A percentile compares a stretch with the other conserved stretches of the same genome.
Conservation (phyloP, 2,888 invertebrate genomes). For the Hypsopygia costalis region DNA sequence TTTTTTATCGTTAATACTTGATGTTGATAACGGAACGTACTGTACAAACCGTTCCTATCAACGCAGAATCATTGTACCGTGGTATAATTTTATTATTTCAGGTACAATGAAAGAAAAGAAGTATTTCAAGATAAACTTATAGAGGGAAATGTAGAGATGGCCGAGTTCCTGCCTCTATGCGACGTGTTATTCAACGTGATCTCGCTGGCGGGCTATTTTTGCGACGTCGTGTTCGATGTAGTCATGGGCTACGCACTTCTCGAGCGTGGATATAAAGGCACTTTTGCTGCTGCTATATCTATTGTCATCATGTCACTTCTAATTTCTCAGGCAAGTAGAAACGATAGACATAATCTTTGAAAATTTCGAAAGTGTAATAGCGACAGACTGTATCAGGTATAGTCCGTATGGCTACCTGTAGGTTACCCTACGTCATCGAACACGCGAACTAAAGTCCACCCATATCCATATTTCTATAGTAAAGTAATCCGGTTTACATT, state of each 20-base stretch:
- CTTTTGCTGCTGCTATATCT: constrained; percentile 85
- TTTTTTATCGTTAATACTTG: too few relatives aligned
- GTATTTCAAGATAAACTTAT: constrained; percentile 15
- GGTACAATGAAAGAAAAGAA: constrained; percentile 10
- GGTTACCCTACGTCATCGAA: too few relatives aligned
- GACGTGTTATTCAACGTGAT: constrained; percentile 95
- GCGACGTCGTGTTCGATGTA: constrained; percentile 94
- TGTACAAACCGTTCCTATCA: not conserved
- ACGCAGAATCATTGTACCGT: not conserved
- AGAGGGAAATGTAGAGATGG: constrained; percentile 73
- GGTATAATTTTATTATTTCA: not conserved
- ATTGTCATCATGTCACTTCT: constrained; percentile 87
- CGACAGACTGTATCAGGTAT: too few relatives aligned
- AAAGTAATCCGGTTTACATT: too few relatives aligned
- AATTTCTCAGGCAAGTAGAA: constrained; percentile 83
- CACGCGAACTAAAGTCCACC: too few relatives aligned
- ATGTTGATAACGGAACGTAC: too few relatives aligned
- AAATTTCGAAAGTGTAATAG: too few relatives aligned
- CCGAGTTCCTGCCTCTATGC: constrained; percentile 94
- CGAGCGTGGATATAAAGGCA: constrained; percentile 82
- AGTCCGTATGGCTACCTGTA: too few relatives aligned
- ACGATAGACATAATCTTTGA: too few relatives aligned
- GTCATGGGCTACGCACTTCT: constrained; percentile 92
- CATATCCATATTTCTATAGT: too few relatives aligned
- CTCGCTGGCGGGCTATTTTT: constrained; percentile 93